Percentiles rank a stretch among this genome's conserved stretches.
Evolutionary conservation across 2,888 invertebrate genomes (phyloP).

Genomic region (Athripsodes cinereus): DNA sequence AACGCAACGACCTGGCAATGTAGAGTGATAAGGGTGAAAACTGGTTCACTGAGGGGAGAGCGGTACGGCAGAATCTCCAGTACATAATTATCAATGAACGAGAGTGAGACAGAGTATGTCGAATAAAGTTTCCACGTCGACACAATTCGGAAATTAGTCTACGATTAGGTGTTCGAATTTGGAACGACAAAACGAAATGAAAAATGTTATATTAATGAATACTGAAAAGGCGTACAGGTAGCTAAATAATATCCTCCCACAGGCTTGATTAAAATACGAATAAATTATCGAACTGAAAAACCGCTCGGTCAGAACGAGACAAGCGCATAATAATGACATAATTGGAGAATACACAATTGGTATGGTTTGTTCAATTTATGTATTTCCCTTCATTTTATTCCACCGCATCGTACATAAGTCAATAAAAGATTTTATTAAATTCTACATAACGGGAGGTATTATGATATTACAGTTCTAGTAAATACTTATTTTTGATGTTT

Average conservation of each 20-base stretch:
- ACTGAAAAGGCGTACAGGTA: background rate
- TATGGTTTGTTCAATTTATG: no score
- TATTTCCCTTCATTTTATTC: no score
- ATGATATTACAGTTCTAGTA: no score
- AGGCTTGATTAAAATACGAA: background rate
- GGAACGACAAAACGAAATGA: constrained; percentile 15
- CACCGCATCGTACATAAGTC: no score
- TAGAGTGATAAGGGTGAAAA: constrained; percentile 3
- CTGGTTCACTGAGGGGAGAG: constrained; percentile 3
- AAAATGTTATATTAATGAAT: constrained; percentile 26
- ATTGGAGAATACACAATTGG: no score
- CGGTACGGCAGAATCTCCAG: background rate
- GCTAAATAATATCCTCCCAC: background rate
- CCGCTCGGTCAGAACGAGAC: no score
- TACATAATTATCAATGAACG: background rate
- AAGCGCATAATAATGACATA: no score
- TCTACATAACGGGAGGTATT: no score
- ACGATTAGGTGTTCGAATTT: constrained; percentile 25
- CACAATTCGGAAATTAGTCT: constrained; percentile 21
- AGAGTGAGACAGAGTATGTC: constrained; percentile 8
- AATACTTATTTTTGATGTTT: no score
- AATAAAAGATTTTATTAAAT: no score
- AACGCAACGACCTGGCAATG: background rate
- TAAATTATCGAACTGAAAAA: background rate
- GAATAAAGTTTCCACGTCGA: constrained; percentile 5